Evolutionary conservation across 2,113 vertebrate species (phyloP), one percentile per base, ranked within the genome.

Genomic region (Stomatorhinus ivindoensis): DNA sequence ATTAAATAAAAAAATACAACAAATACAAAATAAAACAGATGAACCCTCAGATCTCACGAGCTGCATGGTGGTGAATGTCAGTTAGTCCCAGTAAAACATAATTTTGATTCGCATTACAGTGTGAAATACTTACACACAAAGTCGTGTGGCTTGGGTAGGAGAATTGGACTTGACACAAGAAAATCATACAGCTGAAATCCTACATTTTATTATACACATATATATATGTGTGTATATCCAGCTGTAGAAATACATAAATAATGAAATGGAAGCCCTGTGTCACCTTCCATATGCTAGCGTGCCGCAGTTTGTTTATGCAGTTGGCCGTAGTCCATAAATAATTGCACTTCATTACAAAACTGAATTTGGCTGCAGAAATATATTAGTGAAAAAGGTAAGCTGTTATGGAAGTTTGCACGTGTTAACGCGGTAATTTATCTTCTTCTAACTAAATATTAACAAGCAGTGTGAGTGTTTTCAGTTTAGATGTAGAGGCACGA

Each of bases 151-250:
- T 87, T 87, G 85, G 47, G 27, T 55, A 55, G n/a, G 31, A 53
- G 85, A 87, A 87, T 87, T 87, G 85, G 85, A 87, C 50, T 35
- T 87, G 85, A 87, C 50, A 53, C 85, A 87, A 53, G 85, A 87
- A 87, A 87, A 87, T 55, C 48, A 53, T 53, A 53, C 27, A 39
- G 48, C 47, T 87, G 50, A 87, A 87, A 87, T 55, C 50, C 50
- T 87, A 55, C 50, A 55, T 87, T 53, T 24, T 87, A 87, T 87
- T 87, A 13, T 53, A 53, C 31, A 86, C 42, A 87, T 35, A 55
- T 84, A 84, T 19, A 84, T 84, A 15, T 53, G 4, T 84, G 10
- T 53, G 24, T 87, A 55, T 53, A 87, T 53, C 31, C 48, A 53
- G 85, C 9, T 35, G 48, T 87, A 55, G 27, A 51, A 51, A 87